Percentiles rank a stretch among this genome's conserved stretches.
Evolutionary conservation across 2,888 invertebrate species (phyloP).

Genomic region (Argyresthia goedartella): DNA sequence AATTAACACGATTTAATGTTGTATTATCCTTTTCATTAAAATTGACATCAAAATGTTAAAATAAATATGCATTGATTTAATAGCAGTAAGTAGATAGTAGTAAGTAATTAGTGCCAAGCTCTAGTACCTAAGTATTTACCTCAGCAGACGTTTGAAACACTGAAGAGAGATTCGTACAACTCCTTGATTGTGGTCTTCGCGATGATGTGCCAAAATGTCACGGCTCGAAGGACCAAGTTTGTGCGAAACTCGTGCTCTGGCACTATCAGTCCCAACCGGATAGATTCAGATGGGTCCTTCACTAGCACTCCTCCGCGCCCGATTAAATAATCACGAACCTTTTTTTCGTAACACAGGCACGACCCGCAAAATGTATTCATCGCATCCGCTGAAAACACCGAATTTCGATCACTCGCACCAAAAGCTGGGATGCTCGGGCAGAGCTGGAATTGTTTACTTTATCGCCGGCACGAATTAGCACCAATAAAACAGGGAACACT

Average conservation of each 20-base stretch:
- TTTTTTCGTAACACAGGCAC: conserved; percentile 62
- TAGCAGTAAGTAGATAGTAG: too few species aligned
- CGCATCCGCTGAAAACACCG: conserved; percentile 66
- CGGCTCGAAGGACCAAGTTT: too few species aligned
- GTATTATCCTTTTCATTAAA: too few species aligned
- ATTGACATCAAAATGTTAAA: too few species aligned
- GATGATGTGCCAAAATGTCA: background rate
- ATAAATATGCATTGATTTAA: too few species aligned
- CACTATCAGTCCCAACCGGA: too few species aligned
- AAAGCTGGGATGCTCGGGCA: conserved; percentile 32
- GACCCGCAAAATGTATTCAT: conserved; percentile 70
- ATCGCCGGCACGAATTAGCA: conserved; percentile 48
- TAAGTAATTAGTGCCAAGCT: too few species aligned
- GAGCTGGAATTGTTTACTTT: conserved; percentile 36
- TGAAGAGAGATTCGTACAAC: too few species aligned
- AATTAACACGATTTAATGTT: too few species aligned
- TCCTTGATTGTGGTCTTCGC: background rate
- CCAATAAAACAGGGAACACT: conserved; percentile 56
- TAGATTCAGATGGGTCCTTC: conserved; percentile 50
- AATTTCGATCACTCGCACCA: conserved; percentile 53
- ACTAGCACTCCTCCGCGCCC: conserved; percentile 54
- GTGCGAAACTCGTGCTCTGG: too few species aligned
- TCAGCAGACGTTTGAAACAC: too few species aligned
- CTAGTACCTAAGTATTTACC: too few species aligned
- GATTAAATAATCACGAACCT: conserved; percentile 62